Conservation (phyloP, 2,797 vertebrate species). For the Nasua narica region DNA sequence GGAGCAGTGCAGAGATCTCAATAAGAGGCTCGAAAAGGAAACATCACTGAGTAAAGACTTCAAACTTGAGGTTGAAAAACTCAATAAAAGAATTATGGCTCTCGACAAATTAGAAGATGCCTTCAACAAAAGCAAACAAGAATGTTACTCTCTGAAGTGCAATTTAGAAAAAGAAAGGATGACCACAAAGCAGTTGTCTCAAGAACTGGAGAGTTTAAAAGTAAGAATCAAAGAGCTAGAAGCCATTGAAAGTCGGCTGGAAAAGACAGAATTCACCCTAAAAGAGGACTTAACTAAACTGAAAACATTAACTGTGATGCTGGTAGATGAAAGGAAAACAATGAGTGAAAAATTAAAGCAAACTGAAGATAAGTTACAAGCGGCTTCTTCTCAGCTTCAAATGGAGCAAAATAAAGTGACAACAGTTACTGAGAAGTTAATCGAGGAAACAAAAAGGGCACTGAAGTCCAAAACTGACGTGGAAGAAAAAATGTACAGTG, state of each 20-base stretch:
- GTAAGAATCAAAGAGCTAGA: slow-evolving; percentile 92
- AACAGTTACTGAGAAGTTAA: slow-evolving; percentile 93
- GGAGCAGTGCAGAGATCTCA: slow-evolving; percentile 95
- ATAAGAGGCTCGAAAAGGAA: slow-evolving; percentile 95
- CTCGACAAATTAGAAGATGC: slow-evolving; percentile 96
- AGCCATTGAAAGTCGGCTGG: slow-evolving; percentile 89
- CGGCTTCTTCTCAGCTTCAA: slow-evolving; percentile 91
- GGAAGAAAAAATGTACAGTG: slow-evolving; percentile 92
- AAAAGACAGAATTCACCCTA: slow-evolving; percentile 91
- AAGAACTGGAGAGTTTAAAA: slow-evolving; percentile 93
- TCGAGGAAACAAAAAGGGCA: slow-evolving; percentile 96
- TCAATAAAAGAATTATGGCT: slow-evolving; percentile 94
- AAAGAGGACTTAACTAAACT: slow-evolving; percentile 97
- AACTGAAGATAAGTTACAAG: slow-evolving; percentile 94
- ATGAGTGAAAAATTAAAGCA: slow-evolving; percentile 95
- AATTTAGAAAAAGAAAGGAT: slow-evolving; percentile 94
- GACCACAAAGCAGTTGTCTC: slow-evolving; percentile 91
- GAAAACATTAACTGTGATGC: slow-evolving; percentile 96
- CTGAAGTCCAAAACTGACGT: slow-evolving; percentile 94
- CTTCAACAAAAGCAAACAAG: slow-evolving; percentile 95
- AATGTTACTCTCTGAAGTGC: slow-evolving; percentile 92
- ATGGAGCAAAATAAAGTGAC: slow-evolving; percentile 95
- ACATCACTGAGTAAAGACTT: slow-evolving; percentile 89
- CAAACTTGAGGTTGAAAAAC: slow-evolving; percentile 93
- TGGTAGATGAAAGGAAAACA: slow-evolving; percentile 95